Evolutionary conservation across 2,113 vertebrate species (phyloP).

Genomic region (Dipodomys merriami): DNA sequence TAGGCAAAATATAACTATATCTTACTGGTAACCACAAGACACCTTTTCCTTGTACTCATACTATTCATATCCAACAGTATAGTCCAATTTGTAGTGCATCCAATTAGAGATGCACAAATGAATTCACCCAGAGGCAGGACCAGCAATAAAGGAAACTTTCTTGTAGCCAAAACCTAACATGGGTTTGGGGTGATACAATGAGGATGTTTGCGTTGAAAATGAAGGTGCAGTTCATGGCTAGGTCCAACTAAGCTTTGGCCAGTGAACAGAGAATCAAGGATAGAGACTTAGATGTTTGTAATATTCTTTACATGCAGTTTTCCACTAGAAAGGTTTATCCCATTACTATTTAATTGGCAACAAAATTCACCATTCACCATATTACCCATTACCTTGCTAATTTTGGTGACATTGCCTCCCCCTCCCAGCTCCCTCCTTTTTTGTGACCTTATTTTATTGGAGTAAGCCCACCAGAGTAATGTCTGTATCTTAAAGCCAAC

Average conservation of each 20-base stretch:
- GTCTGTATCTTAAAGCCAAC: not conserved
- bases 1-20: not conserved
- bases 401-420: not conserved
- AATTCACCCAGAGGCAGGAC: not conserved
- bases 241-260: not conserved
- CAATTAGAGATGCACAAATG: not conserved
- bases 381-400: not conserved
- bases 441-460: not conserved
- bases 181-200: not conserved
- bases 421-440: not conserved
- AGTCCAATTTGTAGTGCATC: not conserved
- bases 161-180: not conserved
- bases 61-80: not conserved
- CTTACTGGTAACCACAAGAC: not conserved
- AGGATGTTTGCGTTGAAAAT: not conserved
- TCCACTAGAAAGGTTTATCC: not conserved
- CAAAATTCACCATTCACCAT: not conserved
- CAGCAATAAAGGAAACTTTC: not conserved
- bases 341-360: not conserved
- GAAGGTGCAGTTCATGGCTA: not conserved
- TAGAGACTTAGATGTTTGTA: not conserved
- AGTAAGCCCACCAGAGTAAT: not conserved
- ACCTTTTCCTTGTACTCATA: not conserved
- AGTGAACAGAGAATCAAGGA: not conserved
- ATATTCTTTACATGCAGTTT: not conserved